Base-by-base conservation (phyloP, 2,888 invertebrate genomes). In the Tenthredo distinguenda region DNA sequence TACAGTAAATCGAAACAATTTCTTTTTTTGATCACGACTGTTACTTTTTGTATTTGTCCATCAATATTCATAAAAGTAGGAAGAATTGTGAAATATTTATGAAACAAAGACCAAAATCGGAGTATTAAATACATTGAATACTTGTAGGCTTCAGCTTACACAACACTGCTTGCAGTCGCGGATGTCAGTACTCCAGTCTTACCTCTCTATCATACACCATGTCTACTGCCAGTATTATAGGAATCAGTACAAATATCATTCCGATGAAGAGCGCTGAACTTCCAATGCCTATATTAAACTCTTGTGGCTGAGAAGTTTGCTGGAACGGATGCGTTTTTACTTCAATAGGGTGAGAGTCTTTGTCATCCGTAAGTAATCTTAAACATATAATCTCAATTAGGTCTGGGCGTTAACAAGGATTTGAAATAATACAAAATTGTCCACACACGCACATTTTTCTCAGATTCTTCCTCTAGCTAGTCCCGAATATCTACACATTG, bases 201-300 rank as follows among this genome's bases (percentile, higher is more conserved):
- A 97, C 97, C 95, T 98, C 97, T 92, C 97, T 94, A 93, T 98
- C 98, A 91, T 97, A 96, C 0, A 98, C 97, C 93, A 97, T 96
- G 89, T 97, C 97, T 7, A 97, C 96, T 0, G 97, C 97, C 90
- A 98, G 94, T 43, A 96, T 96, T 43, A 97, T 96, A 0, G 97
- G 97, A 21, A 97, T 96, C 85, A 97, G 93, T 0, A 97, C 96
- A 90, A 98, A 97, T 86, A 97, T 96, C 96, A 97, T 96, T 74
- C 97, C 98, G 91, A 98, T 95, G 87, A 97, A 96, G 2, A 97
- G 94, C 2, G 97, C 95, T n/a, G 97, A 96, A 2, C 96, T 95
- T 81, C 97, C 96, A 84, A 96, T 95, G 2, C 96, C 96, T 55
- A 96, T 93, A 91, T 97, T 96, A 91, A 97, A 96, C 90, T 96